Evolutionary conservation across 1,140 invertebrate species (phyloP), one percentile per base, ranked within the genome.

Genomic region (Nebria ingens): DNA sequence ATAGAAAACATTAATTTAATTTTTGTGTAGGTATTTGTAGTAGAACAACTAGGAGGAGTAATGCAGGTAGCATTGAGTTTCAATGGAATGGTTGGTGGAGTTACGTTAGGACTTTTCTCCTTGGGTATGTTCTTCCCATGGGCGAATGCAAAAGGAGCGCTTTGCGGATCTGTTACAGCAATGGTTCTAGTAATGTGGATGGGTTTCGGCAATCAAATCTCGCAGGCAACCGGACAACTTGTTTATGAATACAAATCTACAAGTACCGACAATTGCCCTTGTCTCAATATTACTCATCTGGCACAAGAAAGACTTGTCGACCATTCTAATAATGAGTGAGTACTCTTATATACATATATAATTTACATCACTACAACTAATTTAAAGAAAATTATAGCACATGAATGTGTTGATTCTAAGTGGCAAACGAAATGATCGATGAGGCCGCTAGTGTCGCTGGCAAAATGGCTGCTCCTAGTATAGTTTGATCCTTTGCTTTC

Each of bases 41-140:
- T 90, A 0, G 85, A 89, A 64, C 77, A 82, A 61, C 69, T 92
- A 19, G 89, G 89, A 0, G 83, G 87, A 13, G 81, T 93, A 11
- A 74, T 93, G 23, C 85, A 94, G 73, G 85, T 89, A 0, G 89
- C 90, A 0, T 68, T 93, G 0, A 91, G 87, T 3, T 86, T 93
- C 51, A 93, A 93, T 65, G 91, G 91, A 0, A 86, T 93, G 64
- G 86, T 93, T 1, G 89, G 90, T 2, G 91, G 91, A 15, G 86
- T 93, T 0, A 81, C 90, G 1, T 68, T 93, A 2, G 91, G 89
- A 1, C 69, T 93, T 2, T 94, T 94, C 66, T 85, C 86, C 0
- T 68, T 94, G 19, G 92, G 91, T 51, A 92, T 94, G 80, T 90
- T 91, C 64, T 83, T 91, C 51, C 89, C 90, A 1, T 89, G 80